Base-by-base conservation (phyloP, 1,140 invertebrate species). In the Harpegnathos saltator region DNA sequence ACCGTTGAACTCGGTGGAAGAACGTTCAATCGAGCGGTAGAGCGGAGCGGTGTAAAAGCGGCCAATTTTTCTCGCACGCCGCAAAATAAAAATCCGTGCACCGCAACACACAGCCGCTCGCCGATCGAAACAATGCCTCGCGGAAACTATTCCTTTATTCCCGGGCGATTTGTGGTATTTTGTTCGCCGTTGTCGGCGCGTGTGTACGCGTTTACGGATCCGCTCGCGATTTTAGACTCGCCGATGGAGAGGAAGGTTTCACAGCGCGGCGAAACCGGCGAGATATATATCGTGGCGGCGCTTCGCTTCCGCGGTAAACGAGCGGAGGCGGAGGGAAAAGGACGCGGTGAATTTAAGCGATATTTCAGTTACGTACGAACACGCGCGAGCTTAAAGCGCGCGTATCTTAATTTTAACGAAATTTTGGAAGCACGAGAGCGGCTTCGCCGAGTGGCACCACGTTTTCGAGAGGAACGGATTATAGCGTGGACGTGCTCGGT, bases 21-120 rank as follows among this genome's bases (percentile, higher is more conserved):
- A 22, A 69, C 83, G 86, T 82, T 88, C 84, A 88, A 88, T 88
- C 72, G 66, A 87, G 82, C 62, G 44, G 29, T 15, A 82, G 38
- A 29, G 11, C 56, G 54, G 26, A 71, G 71, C 11, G 38, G 38
- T 9, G 38, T 44, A 68, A 80, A 77, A 59, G 33, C 52, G 24
- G 22, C 22, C 12, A 69, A 80, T 69, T 80, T 80, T 69, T 17
- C 52, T 48, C 63, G 7, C 29, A 63, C 29, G 22, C 44, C 26
- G 19, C 61, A 80, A 58, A 71, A 80, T 68, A 71, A 80, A n/a
- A 69, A 52, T 59, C 65, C 26, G 33, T 26, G 44, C 63, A 38
- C 38, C 14, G n/a, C 52, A 58, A 33, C 7, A n/a, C 19, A 61
- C 48, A 19, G 17, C 9, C 19, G 26, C 29, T 12, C 52, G 17